Conservation (phyloP, 2,797 vertebrate genomes). For the Vultur gryphus region DNA sequence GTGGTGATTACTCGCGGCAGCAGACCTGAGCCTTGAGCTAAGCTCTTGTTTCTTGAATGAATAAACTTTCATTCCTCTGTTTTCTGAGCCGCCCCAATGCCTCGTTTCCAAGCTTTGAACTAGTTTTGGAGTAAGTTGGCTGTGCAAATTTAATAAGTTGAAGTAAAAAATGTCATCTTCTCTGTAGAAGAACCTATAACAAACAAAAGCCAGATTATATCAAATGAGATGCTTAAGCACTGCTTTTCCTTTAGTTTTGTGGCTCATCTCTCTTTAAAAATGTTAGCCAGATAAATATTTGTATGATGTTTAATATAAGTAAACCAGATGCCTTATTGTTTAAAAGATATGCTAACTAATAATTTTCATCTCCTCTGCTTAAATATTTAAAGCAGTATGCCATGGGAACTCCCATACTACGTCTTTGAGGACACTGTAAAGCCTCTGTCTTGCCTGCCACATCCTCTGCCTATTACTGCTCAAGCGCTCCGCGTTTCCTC, state of each 20-base stretch:
- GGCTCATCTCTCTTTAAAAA: not conserved
- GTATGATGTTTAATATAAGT: not conserved
- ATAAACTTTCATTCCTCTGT: not conserved
- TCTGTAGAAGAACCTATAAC: not conserved
- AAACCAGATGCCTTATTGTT: not conserved
- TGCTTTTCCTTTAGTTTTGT: not conserved
- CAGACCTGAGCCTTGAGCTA: not conserved
- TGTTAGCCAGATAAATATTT: not conserved
- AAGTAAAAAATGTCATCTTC: not conserved
- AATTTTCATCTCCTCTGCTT: not conserved
- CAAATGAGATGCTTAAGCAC: not conserved
- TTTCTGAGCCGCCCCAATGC: not conserved
- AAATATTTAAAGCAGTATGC: not conserved
- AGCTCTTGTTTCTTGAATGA: not conserved
- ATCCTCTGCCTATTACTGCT: not conserved
- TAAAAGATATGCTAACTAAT: not conserved
- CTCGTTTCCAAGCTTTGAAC: not conserved
- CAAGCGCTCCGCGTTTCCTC: rapidly evolving
- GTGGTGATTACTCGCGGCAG: not conserved
- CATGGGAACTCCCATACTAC: not conserved
- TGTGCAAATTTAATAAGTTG: not conserved
- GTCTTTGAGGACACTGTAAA: not conserved
- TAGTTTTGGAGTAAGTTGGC: not conserved
- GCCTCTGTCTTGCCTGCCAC: not conserved
- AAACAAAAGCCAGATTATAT: not conserved